Evolutionary conservation across 2,113 vertebrate genomes (phyloP).

Genomic region (Microtus montanus): DNA sequence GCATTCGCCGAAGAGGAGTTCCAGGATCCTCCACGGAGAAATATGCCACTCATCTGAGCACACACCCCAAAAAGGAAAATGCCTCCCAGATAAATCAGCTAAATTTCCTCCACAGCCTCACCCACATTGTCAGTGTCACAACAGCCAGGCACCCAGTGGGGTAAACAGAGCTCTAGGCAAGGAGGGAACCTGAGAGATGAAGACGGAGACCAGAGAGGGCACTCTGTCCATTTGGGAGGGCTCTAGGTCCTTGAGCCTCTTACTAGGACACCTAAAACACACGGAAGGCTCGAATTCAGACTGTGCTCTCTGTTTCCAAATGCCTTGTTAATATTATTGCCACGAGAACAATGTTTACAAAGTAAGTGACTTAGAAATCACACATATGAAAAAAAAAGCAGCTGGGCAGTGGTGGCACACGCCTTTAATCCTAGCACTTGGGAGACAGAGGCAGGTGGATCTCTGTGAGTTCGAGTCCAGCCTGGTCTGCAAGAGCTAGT

Average conservation of each 20-base stretch:
- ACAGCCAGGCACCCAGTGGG: constrained; percentile 25
- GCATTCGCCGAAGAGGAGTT: not conserved
- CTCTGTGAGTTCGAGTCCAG: too few species aligned
- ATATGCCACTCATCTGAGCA: not conserved
- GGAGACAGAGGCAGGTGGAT: too few species aligned
- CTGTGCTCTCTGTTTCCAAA: constrained; percentile 4
- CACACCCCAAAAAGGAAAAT: constrained; percentile 59
- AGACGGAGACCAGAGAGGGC: not conserved
- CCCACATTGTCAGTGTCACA: constrained; percentile 38
- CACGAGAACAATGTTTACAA: not conserved
- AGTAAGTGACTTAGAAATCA: not conserved
- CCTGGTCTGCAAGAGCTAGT: too few species aligned
- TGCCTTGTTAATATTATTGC: not conserved
- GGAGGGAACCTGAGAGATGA: not conserved
- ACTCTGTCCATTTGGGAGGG: not conserved
- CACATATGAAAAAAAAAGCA: not conserved
- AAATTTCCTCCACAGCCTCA: constrained; percentile 30
- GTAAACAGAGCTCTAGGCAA: constrained; percentile 37
- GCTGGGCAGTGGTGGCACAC: too few species aligned
- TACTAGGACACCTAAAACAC: not conserved
- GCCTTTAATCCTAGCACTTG: too few species aligned
- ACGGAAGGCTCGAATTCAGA: not conserved
- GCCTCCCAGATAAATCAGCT: constrained; percentile 70
- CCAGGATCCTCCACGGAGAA: not conserved
- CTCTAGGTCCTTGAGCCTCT: too few species aligned